These are phyloP conservation scores for Flexamia atlantica DNA, from an alignment of 2,888 invertebrate species.

Conservation along the genomic window DNA sequence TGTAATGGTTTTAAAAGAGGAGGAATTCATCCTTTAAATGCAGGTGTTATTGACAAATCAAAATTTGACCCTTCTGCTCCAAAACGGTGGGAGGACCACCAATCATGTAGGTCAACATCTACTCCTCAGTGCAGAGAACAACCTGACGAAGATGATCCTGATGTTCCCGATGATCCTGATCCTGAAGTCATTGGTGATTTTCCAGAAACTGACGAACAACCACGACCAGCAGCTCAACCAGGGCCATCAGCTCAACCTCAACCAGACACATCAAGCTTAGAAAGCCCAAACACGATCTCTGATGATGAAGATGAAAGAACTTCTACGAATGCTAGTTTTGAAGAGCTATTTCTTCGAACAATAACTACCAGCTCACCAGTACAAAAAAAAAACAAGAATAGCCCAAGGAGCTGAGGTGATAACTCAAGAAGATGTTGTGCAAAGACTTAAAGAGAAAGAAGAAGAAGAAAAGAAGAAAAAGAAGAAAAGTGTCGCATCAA, in stretches of 20 bases:
- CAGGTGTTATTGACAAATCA: constrained; percentile 58
- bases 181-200: not conserved
- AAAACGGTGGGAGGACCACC: constrained; percentile 41
- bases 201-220: not conserved
- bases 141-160: no score
- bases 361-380: not conserved
- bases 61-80: constrained; percentile 35
- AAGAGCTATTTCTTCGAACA: constrained; percentile 1
- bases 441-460: constrained; percentile 39
- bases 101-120: constrained; percentile 31
- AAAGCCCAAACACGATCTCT: not conserved
- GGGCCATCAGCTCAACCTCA: not conserved
- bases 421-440: constrained; percentile 64
- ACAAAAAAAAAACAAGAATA: constrained; percentile 37
- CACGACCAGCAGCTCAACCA: not conserved
- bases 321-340: not conserved
- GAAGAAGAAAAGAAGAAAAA: constrained; percentile 11
- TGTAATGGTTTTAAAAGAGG: constrained; percentile 69
- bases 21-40: constrained; percentile 69
- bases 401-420: constrained; percentile 69
- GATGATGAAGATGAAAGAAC: constrained; percentile 36
- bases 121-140: no score
- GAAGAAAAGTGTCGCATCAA: not conserved
- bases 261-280: not conserved
- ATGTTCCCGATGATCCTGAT: no score